Conservation (phyloP, 2,888 invertebrate species). For the Seira sanloemensis region DNA sequence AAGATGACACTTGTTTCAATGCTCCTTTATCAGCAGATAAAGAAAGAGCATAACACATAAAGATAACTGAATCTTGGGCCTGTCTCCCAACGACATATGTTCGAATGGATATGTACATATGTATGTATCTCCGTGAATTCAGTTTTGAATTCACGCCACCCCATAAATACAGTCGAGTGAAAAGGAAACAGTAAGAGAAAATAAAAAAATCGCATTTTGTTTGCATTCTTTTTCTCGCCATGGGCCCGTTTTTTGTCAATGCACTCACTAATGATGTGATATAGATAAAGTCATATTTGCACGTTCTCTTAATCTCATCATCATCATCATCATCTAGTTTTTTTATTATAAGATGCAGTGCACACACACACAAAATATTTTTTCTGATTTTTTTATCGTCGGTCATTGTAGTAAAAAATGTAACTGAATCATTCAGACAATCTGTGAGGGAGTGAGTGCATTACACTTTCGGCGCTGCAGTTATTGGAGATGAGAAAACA, state of each 20-base stretch:
- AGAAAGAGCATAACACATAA: not conserved
- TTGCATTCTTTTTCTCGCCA: not conserved
- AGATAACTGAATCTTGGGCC: too few species aligned
- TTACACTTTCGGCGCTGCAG: not conserved
- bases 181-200: not conserved
- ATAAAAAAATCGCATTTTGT: not conserved
- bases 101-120: too few species aligned
- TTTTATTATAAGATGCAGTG: not conserved
- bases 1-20: too few species aligned
- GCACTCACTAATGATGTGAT: conserved; percentile 13
- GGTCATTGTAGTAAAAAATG: conserved; percentile 4
- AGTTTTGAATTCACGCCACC: not conserved
- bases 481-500: not conserved
- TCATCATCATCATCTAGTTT: not conserved
- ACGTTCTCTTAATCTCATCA: not conserved
- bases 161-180: not conserved
- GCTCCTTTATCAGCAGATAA: too few species aligned
- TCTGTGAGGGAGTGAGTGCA: not conserved
- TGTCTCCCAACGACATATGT: not conserved
- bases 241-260: conserved; percentile 4
- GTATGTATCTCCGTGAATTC: not conserved
- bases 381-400: not conserved
- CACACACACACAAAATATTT: not conserved
- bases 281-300: conserved; percentile 15
- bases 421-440: not conserved